Conservation (phyloP, 2,888 invertebrate species). For the Mystacides longicornis region DNA sequence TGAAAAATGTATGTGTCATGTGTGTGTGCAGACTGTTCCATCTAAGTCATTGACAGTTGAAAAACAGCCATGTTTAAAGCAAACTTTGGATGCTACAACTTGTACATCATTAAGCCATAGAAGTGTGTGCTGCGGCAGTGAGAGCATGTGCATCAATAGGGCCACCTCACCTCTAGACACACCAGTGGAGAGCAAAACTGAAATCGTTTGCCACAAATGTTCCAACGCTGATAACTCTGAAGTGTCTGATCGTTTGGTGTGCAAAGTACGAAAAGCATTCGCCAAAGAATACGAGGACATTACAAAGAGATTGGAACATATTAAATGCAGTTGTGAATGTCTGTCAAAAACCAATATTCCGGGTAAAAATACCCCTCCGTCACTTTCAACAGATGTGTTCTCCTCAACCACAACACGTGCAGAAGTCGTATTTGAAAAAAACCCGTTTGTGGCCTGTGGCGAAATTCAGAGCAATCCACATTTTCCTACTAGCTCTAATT, state of each 20-base stretch:
- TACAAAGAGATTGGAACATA: conserved; percentile 3
- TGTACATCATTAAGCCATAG: neutral
- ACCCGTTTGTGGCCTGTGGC: too few species aligned
- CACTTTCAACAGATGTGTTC: neutral
- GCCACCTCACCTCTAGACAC: neutral
- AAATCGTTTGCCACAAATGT: neutral
- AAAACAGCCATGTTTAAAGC: neutral
- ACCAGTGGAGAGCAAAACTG: neutral
- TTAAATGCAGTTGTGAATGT: neutral
- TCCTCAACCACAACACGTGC: neutral
- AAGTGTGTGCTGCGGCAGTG: neutral
- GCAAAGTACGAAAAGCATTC: conserved; percentile 13
- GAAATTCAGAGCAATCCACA: too few species aligned
- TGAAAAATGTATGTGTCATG: neutral
- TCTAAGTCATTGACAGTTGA: too few species aligned
- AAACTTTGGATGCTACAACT: neutral
- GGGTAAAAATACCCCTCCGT: too few species aligned
- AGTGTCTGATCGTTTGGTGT: conserved; percentile 7
- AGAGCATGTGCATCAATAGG: neutral
- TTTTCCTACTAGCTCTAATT: too few species aligned
- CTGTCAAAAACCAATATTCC: neutral
- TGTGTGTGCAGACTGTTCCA: neutral
- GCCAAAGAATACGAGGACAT: conserved; percentile 14
- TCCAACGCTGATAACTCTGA: neutral
- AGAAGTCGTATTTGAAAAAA: too few species aligned